These are phyloP conservation scores for Plecotus auritus DNA, from an alignment of 2,113 vertebrate species.

Conservation along the genomic window DNA sequence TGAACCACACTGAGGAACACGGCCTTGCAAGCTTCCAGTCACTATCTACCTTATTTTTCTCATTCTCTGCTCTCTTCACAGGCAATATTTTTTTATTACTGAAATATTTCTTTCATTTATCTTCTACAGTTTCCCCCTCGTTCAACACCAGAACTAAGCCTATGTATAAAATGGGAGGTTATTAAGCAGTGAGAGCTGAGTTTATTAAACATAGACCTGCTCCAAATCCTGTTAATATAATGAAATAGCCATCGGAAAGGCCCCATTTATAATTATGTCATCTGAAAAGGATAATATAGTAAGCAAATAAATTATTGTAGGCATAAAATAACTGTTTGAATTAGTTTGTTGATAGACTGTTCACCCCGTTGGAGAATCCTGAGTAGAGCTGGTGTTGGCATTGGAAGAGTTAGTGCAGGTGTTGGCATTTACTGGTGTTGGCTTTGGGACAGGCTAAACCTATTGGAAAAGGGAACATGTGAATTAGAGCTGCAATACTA, in stretches of 20 bases:
- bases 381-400: background rate
- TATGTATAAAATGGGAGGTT: background rate
- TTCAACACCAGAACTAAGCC: background rate
- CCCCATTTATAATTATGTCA: background rate
- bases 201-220: background rate
- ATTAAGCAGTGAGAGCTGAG: background rate
- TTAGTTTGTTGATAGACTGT: background rate
- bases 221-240: background rate
- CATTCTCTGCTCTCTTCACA: background rate
- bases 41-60: background rate
- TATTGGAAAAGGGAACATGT: background rate
- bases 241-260: background rate
- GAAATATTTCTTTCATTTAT: background rate
- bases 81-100: background rate
- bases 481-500: background rate
- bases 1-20: background rate
- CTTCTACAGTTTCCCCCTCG: background rate
- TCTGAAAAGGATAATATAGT: background rate
- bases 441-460: background rate
- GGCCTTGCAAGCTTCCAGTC: background rate
- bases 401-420: background rate
- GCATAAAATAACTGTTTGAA: background rate
- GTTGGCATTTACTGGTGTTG: background rate
- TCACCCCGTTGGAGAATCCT: background rate
- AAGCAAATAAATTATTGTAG: background rate